Conservation (phyloP, 2,888 invertebrate genomes). For the Chesias legatella region DNA sequence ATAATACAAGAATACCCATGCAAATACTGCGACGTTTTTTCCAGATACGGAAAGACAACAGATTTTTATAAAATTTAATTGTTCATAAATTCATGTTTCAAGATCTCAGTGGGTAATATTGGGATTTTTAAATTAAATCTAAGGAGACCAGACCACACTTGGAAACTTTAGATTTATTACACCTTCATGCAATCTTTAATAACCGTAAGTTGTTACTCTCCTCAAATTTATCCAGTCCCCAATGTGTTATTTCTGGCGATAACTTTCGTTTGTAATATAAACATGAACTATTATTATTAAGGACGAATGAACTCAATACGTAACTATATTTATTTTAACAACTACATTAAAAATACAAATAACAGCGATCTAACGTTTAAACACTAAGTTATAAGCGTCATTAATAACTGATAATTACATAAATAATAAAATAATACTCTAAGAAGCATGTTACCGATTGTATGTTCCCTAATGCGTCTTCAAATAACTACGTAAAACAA, state of each 20-base stretch:
- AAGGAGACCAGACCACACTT: too few relatives aligned
- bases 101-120: too few relatives aligned
- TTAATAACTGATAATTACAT: slow-evolving; percentile 36
- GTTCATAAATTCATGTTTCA: too few relatives aligned
- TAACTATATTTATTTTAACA: slow-evolving; percentile 36
- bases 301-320: slow-evolving; percentile 28
- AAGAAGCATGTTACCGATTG: slow-evolving; percentile 34
- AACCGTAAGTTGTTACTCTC: not conserved
- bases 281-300: slow-evolving; percentile 17
- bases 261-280: slow-evolving; percentile 2
- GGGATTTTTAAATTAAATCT: too few relatives aligned
- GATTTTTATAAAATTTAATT: too few relatives aligned
- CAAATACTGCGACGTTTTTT: not conserved
- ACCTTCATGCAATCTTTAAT: too few relatives aligned
- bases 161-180: too few relatives aligned
- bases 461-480: slow-evolving; percentile 15
- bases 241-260: not conserved
- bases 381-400: slow-evolving; percentile 42
- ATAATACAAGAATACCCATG: slow-evolving; percentile 1
- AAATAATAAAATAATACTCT: slow-evolving; percentile 42
- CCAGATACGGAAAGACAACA: slow-evolving; percentile 3
- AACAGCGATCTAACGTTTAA: slow-evolving; percentile 44
- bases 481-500: slow-evolving; percentile 5
- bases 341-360: slow-evolving; percentile 36
- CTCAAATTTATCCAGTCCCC: not conserved